phyloP scores from a whole-genome alignment of 2,888 invertebrate genomes.

The Tetanocera ferruginea region DNA sequence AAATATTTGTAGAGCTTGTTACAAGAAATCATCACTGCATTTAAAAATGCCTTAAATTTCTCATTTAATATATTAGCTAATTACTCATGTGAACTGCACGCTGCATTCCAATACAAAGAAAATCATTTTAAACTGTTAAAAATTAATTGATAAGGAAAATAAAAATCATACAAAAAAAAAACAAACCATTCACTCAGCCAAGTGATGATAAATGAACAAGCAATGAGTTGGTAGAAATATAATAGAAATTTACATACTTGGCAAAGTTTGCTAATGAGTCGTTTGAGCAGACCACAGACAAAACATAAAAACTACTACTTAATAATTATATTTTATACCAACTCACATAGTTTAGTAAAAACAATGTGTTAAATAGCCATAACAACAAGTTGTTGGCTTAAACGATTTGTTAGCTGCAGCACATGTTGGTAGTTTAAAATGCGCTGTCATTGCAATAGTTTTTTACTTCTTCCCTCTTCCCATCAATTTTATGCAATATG shows the following conservation, averaged over 20 bases:
- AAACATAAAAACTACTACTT: not conserved
- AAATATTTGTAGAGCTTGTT: no score
- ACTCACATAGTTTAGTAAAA: no score
- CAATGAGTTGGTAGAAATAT: slow-evolving; percentile 20
- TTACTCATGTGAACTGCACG: slow-evolving; percentile 35
- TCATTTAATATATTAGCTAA: not conserved
- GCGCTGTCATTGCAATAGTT: not conserved
- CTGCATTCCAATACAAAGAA: slow-evolving; percentile 20
- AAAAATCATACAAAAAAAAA: slow-evolving; percentile 11
- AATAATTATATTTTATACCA: no score
- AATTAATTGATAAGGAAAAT: slow-evolving; percentile 24
- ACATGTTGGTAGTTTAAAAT: not conserved
- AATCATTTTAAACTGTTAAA: slow-evolving; percentile 17
- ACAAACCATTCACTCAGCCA: not conserved
- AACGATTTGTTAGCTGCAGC: not conserved
- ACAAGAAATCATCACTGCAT: not conserved
- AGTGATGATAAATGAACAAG: slow-evolving; percentile 29
- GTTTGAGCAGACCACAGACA: not conserved
- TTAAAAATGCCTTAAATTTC: not conserved
- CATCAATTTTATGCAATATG: not conserved
- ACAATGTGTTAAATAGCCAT: not conserved
- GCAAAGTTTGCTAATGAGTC: not conserved
- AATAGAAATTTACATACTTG: not conserved
- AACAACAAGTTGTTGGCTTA: not conserved
- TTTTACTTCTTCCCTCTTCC: not conserved